Evolutionary conservation across 2,888 invertebrate genomes (phyloP).

Genomic region (Stictocephala bisonia): DNA sequence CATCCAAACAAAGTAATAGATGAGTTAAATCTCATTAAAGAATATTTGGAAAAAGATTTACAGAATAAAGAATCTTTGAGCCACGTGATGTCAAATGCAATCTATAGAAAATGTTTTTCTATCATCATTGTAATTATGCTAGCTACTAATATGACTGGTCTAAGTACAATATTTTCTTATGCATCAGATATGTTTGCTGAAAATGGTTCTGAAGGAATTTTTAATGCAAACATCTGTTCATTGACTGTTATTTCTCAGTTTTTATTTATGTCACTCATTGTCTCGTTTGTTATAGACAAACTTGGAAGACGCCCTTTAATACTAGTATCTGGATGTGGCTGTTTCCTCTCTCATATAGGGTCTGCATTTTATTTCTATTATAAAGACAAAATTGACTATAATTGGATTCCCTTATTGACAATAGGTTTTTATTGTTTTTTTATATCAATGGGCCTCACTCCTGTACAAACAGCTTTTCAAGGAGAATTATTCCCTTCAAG

Average conservation of each 20-base stretch:
- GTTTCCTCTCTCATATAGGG: background rate
- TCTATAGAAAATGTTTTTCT: constrained; percentile 66
- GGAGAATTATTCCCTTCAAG: constrained; percentile 74
- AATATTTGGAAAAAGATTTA: constrained; percentile 68
- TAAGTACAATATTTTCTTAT: constrained; percentile 41
- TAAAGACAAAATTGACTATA: constrained; percentile 11
- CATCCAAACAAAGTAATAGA: constrained; percentile 24
- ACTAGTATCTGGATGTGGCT: background rate
- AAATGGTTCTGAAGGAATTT: background rate
- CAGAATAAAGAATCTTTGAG: constrained; percentile 67
- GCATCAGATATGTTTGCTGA: constrained; percentile 47
- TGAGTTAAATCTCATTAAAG: constrained; percentile 57
- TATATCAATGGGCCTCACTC: constrained; percentile 68
- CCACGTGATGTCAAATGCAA: constrained; percentile 68
- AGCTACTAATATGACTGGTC: constrained; percentile 42
- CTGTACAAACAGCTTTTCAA: constrained; percentile 72
- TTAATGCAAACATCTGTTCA: constrained; percentile 37
- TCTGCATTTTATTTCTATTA: constrained; percentile 23
- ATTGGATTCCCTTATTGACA: constrained; percentile 63
- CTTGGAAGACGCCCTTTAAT: constrained; percentile 26
- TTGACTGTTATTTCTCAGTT: background rate
- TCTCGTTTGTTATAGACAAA: constrained; percentile 65
- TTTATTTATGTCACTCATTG: constrained; percentile 68
- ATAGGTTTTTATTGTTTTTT: constrained; percentile 71
- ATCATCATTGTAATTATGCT: constrained; percentile 54